Evolutionary conservation across 23 tunicate species (phyloP), one percentile per base, ranked within the genome.

Genomic region (Ciona savignyi): DNA sequence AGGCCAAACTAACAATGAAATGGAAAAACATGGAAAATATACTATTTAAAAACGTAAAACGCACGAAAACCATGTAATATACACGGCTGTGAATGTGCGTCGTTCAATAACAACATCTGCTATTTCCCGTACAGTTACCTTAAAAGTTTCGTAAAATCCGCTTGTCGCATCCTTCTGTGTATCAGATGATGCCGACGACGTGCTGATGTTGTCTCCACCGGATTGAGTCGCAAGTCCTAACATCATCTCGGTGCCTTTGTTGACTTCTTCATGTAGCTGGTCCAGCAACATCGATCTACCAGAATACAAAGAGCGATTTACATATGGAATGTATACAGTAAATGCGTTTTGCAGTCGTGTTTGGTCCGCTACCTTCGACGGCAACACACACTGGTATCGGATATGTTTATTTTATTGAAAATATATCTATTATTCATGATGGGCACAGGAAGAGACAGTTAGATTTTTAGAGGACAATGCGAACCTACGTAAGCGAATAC

Each of bases 231-330:
- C 61, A 30, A 71, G 26, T 48, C 87, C 91, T 0, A 91, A 69
- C 72, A 91, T 77, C 34, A 87, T 35, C 32, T 91, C 97, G 2
- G 91, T 75, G 3, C 82, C 71, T 30, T 62, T 64, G 35, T 61
- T 66, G 1, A 84, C 65, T 34, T 91, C 97, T 22, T 91, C 87
- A 67, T 80, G 72, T 23, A 95, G 84, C 65, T 80, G 96, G 63
- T 88, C 92, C 74, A 83, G 74, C 80, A 84, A 72, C 96, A 91
- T 91, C 25, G 91, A 72, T 51, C 97, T 91, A 73, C n/a, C 4
- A 6, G n/a, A 73, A 26, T 30, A 66, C 21, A 67, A 33, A 67
- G 1, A 6, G n/a, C n/a, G n/a, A n/a, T n/a, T n/a, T n/a, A n/a
- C n/a, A n/a, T n/a, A n/a, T n/a, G n/a, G n/a, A n/a, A n/a, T n/a